Evolutionary conservation across 2,888 invertebrate species (phyloP).

Genomic region (Merodon equestris): DNA sequence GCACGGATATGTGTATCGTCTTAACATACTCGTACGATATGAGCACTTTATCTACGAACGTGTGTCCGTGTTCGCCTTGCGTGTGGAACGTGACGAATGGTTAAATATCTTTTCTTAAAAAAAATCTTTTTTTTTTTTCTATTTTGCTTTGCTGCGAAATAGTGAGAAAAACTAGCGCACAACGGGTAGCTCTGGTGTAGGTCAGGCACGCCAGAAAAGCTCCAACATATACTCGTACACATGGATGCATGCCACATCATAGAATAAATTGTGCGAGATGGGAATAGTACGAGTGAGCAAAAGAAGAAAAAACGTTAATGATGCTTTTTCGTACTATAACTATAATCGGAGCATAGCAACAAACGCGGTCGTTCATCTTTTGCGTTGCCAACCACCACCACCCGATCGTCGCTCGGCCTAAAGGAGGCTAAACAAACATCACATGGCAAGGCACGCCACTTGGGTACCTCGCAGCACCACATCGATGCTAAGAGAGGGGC

Average conservation of each 20-base stretch:
- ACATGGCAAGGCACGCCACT: constrained; percentile 1
- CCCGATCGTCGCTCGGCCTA: constrained; percentile 15
- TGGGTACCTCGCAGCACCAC: background rate
- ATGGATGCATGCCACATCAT: background rate
- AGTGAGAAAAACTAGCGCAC: constrained; percentile 54
- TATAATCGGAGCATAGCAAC: constrained; percentile 33
- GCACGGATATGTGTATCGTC: too few species aligned
- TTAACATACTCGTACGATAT: too few species aligned
- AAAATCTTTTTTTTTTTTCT: constrained; percentile 8
- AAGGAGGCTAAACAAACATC: constrained; percentile 53
- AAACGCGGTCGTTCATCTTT: constrained; percentile 53
- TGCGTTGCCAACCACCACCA: constrained; percentile 15
- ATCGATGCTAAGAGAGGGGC: background rate
- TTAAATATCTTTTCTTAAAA: constrained; percentile 20
- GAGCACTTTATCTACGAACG: background rate
- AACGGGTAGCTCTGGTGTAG: constrained; percentile 56
- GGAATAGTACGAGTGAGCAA: background rate
- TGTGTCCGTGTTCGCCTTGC: constrained; percentile 19
- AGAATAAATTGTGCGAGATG: background rate
- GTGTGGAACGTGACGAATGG: constrained; percentile 56
- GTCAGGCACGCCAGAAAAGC: constrained; percentile 57
- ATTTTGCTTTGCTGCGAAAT: constrained; percentile 9
- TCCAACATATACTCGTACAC: constrained; percentile 3
- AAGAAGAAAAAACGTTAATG: constrained; percentile 27
- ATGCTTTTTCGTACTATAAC: constrained; percentile 41